Percentiles rank a stretch among this genome's conserved stretches.
Evolutionary conservation across 1,140 invertebrate genomes (phyloP).

Genomic region (Leptestheria dahalacensis): DNA sequence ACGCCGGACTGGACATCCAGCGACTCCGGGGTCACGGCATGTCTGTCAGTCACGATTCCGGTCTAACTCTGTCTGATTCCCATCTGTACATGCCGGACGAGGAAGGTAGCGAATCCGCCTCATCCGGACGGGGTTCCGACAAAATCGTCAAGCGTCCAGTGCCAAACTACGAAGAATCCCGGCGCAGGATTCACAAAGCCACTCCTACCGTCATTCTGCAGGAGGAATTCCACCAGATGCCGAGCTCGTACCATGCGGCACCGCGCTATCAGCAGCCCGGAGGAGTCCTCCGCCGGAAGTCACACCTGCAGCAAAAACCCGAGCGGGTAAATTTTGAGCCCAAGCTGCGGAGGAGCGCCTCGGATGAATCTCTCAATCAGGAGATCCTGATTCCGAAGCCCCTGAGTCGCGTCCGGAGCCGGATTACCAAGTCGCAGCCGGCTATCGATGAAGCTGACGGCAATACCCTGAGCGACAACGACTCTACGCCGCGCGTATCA

Average conservation of each 20-base stretch:
- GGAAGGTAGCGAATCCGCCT: constrained; percentile 35
- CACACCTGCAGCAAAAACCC: constrained; percentile 25
- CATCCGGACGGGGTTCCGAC: constrained; percentile 31
- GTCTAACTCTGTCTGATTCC: constrained; percentile 67
- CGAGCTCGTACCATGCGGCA: too few species aligned
- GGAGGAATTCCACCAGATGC: constrained; percentile 7
- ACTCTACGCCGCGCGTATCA: constrained; percentile 36
- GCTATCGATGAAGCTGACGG: constrained; percentile 27
- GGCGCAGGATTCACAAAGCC: too few species aligned
- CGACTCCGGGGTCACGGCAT: constrained; percentile 54
- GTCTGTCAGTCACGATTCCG: constrained; percentile 66
- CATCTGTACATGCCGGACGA: constrained; percentile 58
- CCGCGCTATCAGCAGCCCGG: too few species aligned
- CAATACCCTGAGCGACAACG: constrained; percentile 35
- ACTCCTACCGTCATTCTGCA: constrained; percentile 6
- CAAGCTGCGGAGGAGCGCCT: constrained; percentile 26
- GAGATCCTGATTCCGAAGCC: background rate
- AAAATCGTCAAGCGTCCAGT: background rate
- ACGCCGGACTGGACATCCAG: constrained; percentile 24
- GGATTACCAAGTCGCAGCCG: constrained; percentile 26
- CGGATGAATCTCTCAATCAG: constrained; percentile 29
- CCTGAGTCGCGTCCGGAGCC: constrained; percentile 17
- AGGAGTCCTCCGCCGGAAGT: constrained; percentile 36
- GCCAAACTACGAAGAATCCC: constrained; percentile 16
- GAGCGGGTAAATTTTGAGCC: constrained; percentile 17